These are phyloP conservation scores for Rhinatrema bivittatum DNA, from an alignment of 2,797 vertebrate genomes.

Conservation along the genomic window DNA sequence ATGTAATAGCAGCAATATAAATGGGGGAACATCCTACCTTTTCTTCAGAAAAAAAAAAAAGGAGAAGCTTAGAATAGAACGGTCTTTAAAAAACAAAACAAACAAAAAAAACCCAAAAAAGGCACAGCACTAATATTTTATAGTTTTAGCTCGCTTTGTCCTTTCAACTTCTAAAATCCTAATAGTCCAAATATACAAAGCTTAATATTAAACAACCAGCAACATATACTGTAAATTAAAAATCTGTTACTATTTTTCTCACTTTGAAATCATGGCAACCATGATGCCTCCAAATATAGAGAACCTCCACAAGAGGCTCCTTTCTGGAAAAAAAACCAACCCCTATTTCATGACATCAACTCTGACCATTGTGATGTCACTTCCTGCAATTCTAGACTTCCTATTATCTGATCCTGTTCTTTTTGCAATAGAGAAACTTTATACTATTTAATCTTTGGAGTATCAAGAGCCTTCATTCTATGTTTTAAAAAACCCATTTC, in stretches of 20 bases:
- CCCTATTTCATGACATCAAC: background rate
- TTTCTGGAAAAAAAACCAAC: background rate
- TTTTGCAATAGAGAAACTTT: background rate
- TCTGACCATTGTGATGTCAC: background rate
- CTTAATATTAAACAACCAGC: slow-evolving; percentile 57
- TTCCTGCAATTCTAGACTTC: background rate
- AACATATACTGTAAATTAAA: slow-evolving; percentile 46
- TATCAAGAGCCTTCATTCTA: background rate
- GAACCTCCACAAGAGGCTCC: too few species aligned
- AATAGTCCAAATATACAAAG: slow-evolving; percentile 72
- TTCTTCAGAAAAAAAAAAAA: slow-evolving; percentile 48
- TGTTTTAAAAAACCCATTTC: too few species aligned
- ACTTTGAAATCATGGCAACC: slow-evolving; percentile 22
- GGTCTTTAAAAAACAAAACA: too few species aligned
- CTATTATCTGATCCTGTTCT: too few species aligned
- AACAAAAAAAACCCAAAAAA: slow-evolving; percentile 63
- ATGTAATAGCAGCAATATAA: slow-evolving; percentile 77
- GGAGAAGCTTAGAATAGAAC: slow-evolving; percentile 39
- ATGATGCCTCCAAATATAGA: slow-evolving; percentile 22
- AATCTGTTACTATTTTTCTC: slow-evolving; percentile 41
- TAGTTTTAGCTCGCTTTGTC: slow-evolving; percentile 46
- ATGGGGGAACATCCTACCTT: slow-evolving; percentile 57
- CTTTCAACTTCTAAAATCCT: slow-evolving; percentile 61
- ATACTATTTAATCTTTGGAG: background rate
- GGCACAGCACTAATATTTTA: slow-evolving; percentile 81